Evolutionary conservation across 2,113 vertebrate genomes (phyloP).

Genomic region (Odocoileus virginianus): DNA sequence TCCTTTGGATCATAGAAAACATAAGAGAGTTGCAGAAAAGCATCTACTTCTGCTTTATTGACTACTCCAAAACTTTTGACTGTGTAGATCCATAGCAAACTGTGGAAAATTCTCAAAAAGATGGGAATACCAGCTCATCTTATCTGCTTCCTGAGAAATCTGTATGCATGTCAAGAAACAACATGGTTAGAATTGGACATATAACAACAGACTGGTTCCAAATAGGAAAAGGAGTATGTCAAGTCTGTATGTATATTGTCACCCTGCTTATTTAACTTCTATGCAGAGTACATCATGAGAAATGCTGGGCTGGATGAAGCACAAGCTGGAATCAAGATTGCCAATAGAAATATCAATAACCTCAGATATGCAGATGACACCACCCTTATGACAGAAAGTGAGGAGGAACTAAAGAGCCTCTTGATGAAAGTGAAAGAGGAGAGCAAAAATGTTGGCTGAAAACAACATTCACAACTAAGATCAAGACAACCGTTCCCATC

Average conservation of each 20-base stretch:
- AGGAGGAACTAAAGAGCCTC: not conserved
- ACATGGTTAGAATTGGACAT: not conserved
- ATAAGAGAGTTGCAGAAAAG: not conserved
- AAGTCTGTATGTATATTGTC: not conserved
- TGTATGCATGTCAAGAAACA: not conserved
- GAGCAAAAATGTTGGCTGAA: not conserved
- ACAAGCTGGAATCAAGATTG: not conserved
- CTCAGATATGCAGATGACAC: not conserved
- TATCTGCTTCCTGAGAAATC: not conserved
- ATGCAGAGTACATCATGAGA: not conserved
- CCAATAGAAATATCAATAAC: fast-evolving
- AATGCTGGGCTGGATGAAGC: not conserved
- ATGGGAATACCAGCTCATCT: not conserved
- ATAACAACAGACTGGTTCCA: not conserved
- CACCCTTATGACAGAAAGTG: not conserved
- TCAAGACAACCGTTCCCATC: not conserved
- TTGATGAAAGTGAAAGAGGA: not conserved
- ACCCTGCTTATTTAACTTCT: not conserved
- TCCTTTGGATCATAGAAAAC: not conserved
- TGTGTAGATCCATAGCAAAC: not conserved
- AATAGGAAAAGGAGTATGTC: not conserved
- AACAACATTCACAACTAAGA: not conserved
- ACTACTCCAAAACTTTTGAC: not conserved
- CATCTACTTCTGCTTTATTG: not conserved
- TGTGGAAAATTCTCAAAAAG: not conserved